Percentiles rank a stretch among this genome's conserved stretches.
Evolutionary conservation across 2,113 vertebrate species (phyloP).

Genomic region (Amblyornis subalaris): DNA sequence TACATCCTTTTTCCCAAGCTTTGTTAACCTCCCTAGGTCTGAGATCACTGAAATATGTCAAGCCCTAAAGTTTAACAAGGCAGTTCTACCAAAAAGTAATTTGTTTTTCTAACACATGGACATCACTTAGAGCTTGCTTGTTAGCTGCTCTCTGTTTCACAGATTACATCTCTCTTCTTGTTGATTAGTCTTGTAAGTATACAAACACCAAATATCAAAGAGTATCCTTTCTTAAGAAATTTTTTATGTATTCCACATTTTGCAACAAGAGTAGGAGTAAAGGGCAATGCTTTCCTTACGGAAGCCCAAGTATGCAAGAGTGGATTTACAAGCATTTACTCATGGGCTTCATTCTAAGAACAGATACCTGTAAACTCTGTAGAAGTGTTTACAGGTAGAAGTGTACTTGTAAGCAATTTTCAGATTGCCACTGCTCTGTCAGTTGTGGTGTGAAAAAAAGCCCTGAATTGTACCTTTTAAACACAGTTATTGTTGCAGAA

Average conservation of each 20-base stretch:
- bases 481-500: background rate
- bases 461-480: background rate
- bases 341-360: background rate
- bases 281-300: background rate
- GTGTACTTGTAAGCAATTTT: background rate
- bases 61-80: background rate
- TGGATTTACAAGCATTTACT: background rate
- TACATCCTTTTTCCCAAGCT: background rate
- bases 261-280: background rate
- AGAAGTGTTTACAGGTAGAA: background rate
- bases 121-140: background rate
- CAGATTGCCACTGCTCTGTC: background rate
- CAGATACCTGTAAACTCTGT: background rate
- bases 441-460: background rate
- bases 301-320: background rate
- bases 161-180: background rate
- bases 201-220: background rate
- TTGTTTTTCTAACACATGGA: background rate
- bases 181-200: background rate
- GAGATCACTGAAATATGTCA: background rate
- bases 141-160: background rate
- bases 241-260: background rate
- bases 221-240: background rate
- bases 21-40: background rate
- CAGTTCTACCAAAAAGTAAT: background rate